Conservation (phyloP, 1,140 invertebrate species). For the Neodiprion pinetum region DNA sequence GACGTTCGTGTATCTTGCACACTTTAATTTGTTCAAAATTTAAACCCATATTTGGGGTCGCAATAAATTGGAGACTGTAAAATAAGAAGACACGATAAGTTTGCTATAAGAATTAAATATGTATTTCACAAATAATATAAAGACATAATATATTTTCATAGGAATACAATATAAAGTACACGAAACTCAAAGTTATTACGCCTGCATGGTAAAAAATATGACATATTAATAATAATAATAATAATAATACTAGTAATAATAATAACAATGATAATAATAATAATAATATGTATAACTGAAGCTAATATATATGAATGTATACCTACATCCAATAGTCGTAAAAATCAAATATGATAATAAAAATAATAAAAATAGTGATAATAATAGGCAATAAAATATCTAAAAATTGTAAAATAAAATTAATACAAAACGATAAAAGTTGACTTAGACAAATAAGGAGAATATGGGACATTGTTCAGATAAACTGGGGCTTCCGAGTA, state of each 20-base stretch:
- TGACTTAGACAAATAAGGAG: slow-evolving; percentile 1
- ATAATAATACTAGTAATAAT: not conserved
- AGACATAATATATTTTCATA: not conserved
- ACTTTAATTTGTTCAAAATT: too few species aligned
- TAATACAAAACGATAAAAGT: slow-evolving; percentile 5
- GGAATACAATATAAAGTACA: not conserved
- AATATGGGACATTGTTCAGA: not conserved
- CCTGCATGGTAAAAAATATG: slow-evolving; percentile 2
- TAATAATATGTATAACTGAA: not conserved
- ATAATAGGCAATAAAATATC: not conserved
- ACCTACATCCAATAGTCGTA: too few species aligned
- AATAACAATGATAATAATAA: not conserved
- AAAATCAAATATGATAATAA: not conserved
- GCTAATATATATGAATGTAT: too few species aligned
- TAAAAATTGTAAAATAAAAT: not conserved
- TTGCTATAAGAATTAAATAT: not conserved
- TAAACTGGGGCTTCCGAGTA: not conserved
- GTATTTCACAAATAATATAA: slow-evolving; percentile 2
- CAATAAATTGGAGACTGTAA: too few species aligned
- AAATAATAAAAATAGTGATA: not conserved
- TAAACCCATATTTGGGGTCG: too few species aligned
- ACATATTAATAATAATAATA: not conserved
- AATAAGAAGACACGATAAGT: too few species aligned
- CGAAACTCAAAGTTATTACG: not conserved
- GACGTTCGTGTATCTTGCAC: too few species aligned